Percentiles rank a stretch among this genome's conserved stretches.
Evolutionary conservation across 1,140 invertebrate genomes (phyloP).

Genomic region (Drosophila neocordata): DNA sequence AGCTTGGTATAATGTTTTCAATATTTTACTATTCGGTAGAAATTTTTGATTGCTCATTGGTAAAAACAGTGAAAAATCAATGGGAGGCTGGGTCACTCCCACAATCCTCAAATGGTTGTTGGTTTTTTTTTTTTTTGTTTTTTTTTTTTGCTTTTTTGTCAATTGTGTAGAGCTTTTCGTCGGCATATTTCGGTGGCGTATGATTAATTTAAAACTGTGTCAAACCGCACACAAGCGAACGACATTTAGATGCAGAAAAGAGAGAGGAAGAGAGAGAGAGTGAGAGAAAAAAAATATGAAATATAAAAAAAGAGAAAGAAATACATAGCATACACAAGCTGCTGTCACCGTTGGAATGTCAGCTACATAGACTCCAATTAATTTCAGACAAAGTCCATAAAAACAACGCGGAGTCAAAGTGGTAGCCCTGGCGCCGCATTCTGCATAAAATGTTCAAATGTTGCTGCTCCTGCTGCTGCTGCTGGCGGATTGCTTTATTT

Average conservation of each 20-base stretch:
- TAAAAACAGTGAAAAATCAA: background rate
- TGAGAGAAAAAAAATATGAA: background rate
- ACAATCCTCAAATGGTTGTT: background rate
- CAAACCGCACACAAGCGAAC: constrained; percentile 61
- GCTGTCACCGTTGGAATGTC: constrained; percentile 63
- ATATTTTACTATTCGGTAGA: constrained; percentile 38
- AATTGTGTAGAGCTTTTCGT: constrained; percentile 62
- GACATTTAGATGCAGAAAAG: constrained; percentile 19
- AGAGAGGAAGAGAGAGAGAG: background rate
- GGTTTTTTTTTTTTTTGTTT: too few species aligned
- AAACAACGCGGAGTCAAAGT: constrained; percentile 61
- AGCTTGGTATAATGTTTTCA: constrained; percentile 39
- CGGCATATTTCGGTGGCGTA: constrained; percentile 58
- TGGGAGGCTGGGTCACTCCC: background rate
- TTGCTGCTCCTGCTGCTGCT: constrained; percentile 56
- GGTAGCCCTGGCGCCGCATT: constrained; percentile 31
- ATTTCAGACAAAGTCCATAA: constrained; percentile 78
- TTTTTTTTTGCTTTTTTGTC: constrained; percentile 7
- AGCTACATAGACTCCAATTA: constrained; percentile 74
- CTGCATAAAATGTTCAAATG: constrained; percentile 75
- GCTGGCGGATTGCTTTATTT: constrained; percentile 71
- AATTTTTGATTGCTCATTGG: constrained; percentile 40
- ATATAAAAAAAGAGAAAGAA: constrained; percentile 14
- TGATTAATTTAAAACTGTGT: constrained; percentile 81
- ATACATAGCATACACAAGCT: constrained; percentile 1